These are phyloP conservation scores for Spilogale gracilis DNA, from an alignment of 2,113 vertebrate species.

Conservation along the genomic window DNA sequence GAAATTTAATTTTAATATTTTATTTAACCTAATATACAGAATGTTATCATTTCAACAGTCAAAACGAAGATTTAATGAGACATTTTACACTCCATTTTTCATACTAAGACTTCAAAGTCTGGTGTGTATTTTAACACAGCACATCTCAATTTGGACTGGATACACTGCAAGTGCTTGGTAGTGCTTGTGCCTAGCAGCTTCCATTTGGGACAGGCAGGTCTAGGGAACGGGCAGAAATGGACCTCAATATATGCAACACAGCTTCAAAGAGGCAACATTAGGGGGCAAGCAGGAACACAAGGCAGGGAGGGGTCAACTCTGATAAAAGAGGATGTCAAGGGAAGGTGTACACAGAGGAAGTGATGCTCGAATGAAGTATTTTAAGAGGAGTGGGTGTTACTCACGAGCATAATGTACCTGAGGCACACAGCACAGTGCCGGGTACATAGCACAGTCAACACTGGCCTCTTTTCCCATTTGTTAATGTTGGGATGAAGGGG, in stretches of 20 bases:
- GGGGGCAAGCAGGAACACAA: background rate
- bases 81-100: background rate
- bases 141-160: background rate
- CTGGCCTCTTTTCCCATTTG: background rate
- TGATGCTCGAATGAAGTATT: background rate
- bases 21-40: background rate
- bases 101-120: background rate
- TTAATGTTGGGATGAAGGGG: background rate
- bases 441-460: too few species aligned
- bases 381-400: background rate
- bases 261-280: background rate
- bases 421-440: background rate
- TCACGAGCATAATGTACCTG: background rate
- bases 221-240: background rate
- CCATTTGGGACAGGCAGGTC: background rate
- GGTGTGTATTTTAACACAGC: background rate
- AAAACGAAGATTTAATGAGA: background rate
- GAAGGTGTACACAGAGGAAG: accelerated
- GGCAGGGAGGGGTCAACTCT: too few species aligned
- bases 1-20: background rate
- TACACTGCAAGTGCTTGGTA: background rate
- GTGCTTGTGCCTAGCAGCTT: background rate
- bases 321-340: background rate
- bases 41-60: background rate
- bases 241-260: background rate